Percentiles rank a stretch among this genome's conserved stretches.
phyloP scores from a whole-genome alignment of 2,888 invertebrate genomes.

The Drosophila percnosoma region DNA sequence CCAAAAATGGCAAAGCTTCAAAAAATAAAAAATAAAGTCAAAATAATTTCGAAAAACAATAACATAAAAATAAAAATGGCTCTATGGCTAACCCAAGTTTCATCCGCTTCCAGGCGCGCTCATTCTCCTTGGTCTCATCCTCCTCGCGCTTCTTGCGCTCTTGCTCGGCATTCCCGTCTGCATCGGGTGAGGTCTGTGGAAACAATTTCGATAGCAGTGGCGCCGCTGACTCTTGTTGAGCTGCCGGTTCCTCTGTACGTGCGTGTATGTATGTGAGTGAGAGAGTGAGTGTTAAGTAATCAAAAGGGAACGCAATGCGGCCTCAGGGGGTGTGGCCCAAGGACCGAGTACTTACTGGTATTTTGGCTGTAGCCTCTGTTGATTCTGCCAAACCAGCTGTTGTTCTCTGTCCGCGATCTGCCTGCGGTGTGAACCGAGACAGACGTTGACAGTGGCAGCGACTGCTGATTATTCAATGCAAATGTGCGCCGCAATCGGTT shows the following conservation, averaged over 20 bases:
- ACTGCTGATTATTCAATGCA: conserved; percentile 54
- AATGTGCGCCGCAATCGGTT: conserved; percentile 40
- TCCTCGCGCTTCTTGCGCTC: conserved; percentile 87
- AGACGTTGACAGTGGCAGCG: conserved; percentile 18
- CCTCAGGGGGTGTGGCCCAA: not conserved
- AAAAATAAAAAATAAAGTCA: not conserved
- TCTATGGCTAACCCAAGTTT: conserved; percentile 87
- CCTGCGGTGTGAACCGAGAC: conserved; percentile 8
- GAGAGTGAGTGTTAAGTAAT: conserved; percentile 29
- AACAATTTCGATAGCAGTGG: conserved; percentile 86
- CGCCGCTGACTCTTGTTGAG: conserved; percentile 44
- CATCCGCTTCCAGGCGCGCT: conserved; percentile 90
- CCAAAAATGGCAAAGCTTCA: conserved; percentile 87
- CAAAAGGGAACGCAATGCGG: not conserved
- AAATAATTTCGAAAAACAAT: not conserved
- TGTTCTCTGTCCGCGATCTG: not conserved
- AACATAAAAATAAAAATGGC: not conserved
- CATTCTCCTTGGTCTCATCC: conserved; percentile 88
- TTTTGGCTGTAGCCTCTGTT: conserved; percentile 41
- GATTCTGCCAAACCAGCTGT: conserved; percentile 22
- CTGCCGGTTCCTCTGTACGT: conserved; percentile 28
- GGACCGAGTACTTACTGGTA: not conserved
- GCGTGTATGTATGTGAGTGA: not conserved
- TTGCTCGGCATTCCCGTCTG: conserved; percentile 86
- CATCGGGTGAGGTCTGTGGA: conserved; percentile 86